phyloP scores from a whole-genome alignment of 2,888 invertebrate species.

The Hirtodrosophila duncani region DNA sequence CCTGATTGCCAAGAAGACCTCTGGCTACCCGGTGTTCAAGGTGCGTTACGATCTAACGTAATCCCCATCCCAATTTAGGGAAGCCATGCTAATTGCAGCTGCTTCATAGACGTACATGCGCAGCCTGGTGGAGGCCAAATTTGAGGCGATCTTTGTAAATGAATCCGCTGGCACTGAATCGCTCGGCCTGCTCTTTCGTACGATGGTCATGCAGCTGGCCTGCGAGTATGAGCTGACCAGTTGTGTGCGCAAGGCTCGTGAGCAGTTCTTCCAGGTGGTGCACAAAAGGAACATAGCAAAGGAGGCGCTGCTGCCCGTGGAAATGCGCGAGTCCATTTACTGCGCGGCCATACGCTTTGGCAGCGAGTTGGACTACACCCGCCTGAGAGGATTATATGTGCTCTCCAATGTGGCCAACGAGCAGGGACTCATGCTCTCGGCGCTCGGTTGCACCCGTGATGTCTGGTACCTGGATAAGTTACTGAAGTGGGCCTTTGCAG shows the following conservation, averaged over 20 bases:
- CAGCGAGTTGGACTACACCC: slow-evolving; percentile 84
- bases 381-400: slow-evolving; percentile 83
- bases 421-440: slow-evolving; percentile 81
- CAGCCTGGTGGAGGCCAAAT: slow-evolving; percentile 80
- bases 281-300: too few relatives aligned
- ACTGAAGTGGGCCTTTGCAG: slow-evolving; percentile 82
- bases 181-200: too few relatives aligned
- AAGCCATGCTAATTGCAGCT: too few relatives aligned
- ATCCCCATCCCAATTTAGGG: too few relatives aligned
- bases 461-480: slow-evolving; percentile 78
- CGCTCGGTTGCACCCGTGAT: slow-evolving; percentile 83
- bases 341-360: slow-evolving; percentile 85
- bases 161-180: slow-evolving; percentile 80
- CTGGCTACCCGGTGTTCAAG: slow-evolving; percentile 82
- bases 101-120: slow-evolving; percentile 84
- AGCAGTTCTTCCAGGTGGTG: slow-evolving; percentile 81
- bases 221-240: slow-evolving; percentile 82
- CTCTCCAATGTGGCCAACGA: slow-evolving; percentile 84
- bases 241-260: slow-evolving; percentile 82
- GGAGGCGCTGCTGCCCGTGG: slow-evolving; percentile 82
- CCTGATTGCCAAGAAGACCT: slow-evolving; percentile 80
- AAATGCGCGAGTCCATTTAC: slow-evolving; percentile 84
- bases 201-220: slow-evolving; percentile 78
- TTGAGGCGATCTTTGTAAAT: slow-evolving; percentile 78
- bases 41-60: slow-evolving; percentile 71